Conservation (phyloP, 2,113 vertebrate genomes). For the Tauraco erythrolophus region DNA sequence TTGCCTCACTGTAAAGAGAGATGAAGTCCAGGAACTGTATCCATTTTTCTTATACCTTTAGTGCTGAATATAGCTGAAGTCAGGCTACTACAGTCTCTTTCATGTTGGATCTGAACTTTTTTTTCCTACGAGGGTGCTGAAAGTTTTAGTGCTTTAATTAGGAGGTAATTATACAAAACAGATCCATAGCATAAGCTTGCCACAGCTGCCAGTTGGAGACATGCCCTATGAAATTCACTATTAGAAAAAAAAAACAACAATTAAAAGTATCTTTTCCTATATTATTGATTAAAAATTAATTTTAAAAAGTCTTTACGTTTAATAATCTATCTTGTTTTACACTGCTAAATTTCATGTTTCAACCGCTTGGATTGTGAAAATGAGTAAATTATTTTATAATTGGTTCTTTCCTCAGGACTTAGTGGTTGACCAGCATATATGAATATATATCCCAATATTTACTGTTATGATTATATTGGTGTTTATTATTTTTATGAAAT, state of each 20-base stretch:
- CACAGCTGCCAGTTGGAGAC: neutral
- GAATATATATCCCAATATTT: neutral
- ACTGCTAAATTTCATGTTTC: neutral
- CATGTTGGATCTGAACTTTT: neutral
- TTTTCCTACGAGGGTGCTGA: constrained; percentile 1
- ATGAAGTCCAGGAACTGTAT: neutral
- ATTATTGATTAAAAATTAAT: neutral
- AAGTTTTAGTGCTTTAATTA: constrained; percentile 16
- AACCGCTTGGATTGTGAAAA: neutral
- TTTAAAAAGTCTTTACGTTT: neutral
- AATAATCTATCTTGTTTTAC: neutral
- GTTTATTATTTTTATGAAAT: neutral
- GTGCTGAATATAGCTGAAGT: neutral
- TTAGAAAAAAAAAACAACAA: neutral
- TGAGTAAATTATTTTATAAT: neutral
- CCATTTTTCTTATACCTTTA: neutral
- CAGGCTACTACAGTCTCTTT: neutral
- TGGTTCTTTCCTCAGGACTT: neutral
- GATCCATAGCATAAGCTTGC: neutral
- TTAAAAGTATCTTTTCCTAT: neutral
- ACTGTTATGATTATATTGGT: neutral
- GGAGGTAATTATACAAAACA: neutral
- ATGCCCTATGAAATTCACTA: neutral
- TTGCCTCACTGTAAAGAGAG: neutral
- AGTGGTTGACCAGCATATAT: neutral